Percentiles rank a stretch among this genome's conserved stretches.
These are phyloP conservation scores for Brachionus sp. DNA, from an alignment of 1,140 invertebrate genomes.

Conservation along the genomic window DNA sequence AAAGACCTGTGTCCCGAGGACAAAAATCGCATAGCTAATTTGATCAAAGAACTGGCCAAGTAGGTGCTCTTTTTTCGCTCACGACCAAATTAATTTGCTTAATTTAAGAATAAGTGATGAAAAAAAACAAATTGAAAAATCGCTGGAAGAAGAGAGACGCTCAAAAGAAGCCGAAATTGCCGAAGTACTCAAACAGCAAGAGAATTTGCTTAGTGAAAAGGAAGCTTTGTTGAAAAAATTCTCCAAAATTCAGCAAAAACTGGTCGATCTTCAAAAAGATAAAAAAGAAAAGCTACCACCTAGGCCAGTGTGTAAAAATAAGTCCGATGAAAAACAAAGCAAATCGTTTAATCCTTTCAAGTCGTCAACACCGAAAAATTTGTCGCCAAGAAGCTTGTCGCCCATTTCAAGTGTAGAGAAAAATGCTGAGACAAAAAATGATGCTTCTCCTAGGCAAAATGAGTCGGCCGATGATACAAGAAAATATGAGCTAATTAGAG, in stretches of 20 bases:
- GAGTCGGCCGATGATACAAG: neutral
- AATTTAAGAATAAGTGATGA: conserved; percentile 48
- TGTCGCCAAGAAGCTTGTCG: conserved; percentile 6
- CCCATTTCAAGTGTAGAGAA: conserved; percentile 5
- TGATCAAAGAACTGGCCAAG: conserved; percentile 53
- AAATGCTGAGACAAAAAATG: neutral
- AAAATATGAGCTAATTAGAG: neutral
- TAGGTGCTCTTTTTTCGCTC: conserved; percentile 34
- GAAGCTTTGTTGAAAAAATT: conserved; percentile 46
- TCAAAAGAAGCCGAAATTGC: conserved; percentile 48
- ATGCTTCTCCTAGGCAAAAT: neutral
- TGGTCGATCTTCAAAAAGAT: neutral
- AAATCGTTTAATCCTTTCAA: neutral
- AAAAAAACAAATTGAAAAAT: conserved; percentile 48
- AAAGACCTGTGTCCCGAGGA: conserved; percentile 53
- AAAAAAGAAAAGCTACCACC: conserved; percentile 25
- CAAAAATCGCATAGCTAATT: conserved; percentile 51
- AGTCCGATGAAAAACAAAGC: neutral
- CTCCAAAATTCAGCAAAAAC: conserved; percentile 33
- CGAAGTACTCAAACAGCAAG: conserved; percentile 48
- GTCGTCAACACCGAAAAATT: conserved; percentile 5
- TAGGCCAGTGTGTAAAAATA: neutral
- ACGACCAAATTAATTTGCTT: neutral
- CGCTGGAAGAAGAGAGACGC: conserved; percentile 47
- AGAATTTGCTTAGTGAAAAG: conserved; percentile 48